These are phyloP conservation scores for Nomada goodeniana DNA, from an alignment of 2,888 invertebrate species.

Conservation along the genomic window DNA sequence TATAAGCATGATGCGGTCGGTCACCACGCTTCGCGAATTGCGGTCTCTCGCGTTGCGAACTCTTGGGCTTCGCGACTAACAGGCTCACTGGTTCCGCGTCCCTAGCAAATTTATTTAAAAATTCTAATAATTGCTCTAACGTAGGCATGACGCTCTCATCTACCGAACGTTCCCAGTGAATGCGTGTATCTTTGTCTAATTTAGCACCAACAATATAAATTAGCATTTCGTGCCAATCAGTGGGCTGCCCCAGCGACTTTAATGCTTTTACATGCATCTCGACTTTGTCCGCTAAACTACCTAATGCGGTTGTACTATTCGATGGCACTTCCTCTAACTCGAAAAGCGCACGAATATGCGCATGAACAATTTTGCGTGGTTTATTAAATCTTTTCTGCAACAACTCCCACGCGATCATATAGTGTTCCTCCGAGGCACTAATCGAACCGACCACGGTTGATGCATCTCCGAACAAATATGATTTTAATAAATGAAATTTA, in stretches of 20 bases:
- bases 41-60: neutral
- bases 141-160: neutral
- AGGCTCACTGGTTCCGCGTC: neutral
- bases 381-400: neutral
- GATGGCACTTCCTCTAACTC: neutral
- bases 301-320: neutral
- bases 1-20: too few species aligned
- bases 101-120: neutral
- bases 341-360: neutral
- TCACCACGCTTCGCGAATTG: too few species aligned
- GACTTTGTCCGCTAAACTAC: neutral
- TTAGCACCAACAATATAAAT: neutral
- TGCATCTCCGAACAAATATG: neutral
- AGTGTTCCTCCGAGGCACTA: neutral
- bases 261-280: constrained; percentile 10
- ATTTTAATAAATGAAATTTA: constrained; percentile 1
- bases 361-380: neutral
- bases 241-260: neutral
- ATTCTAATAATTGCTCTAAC: neutral
- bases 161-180: neutral
- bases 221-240: neutral
- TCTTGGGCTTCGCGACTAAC: neutral
- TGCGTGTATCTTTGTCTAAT: neutral
- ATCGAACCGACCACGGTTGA: neutral
- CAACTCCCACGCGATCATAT: neutral